Base-by-base conservation (phyloP, 2,888 invertebrate genomes). In the Platycheirus albimanus region DNA sequence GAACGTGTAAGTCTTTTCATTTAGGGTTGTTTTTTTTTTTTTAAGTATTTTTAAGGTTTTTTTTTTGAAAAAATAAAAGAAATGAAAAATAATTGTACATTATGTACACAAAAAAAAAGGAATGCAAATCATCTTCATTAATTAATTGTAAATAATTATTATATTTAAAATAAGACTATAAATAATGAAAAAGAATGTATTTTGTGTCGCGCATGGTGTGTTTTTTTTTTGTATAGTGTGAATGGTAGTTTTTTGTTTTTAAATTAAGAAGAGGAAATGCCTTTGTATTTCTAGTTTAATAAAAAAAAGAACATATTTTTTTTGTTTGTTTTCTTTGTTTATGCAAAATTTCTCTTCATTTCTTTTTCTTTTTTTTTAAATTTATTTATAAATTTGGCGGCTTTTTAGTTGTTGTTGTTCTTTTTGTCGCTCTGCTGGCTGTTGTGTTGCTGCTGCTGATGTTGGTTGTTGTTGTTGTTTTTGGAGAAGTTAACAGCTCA, bases 251-350 rank as follows among this genome's bases (percentile, higher is more conserved):
- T 49, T 52, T 45, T 76, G 38, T 58, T 75, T 64, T 74, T 45
- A 15, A 63, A 38, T 67, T 63, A 52, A 52, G 56, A 78, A 75
- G 77, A 72, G 71, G 81, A 83, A 83, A 77, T 77, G 77, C 63
- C 54, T 71, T 72, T 66, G 41, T 41, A 24, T 70, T 83, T 85
- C 81, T 71, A 61, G 19, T 75, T 56, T 64, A 69, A 66, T 52
- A 74, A 76, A 75, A 77, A 78, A 75, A 84, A 71, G 64, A 76
- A 85, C 86, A 86, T 88, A 85, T 58, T 56, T 52, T 87, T 87
- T 54, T 86, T 81, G 52, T 67, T 84, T 88, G 88, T 87, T 87
- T 88, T 88, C 28, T 87, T 87, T 86, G 49, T 78, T 74, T 84
- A 78, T 77, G 76, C 77, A 72, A 80, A 80, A 70, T 69, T 70